phyloP scores from a whole-genome alignment of 2,797 vertebrate species.

The Eurystomus glaucurus region DNA sequence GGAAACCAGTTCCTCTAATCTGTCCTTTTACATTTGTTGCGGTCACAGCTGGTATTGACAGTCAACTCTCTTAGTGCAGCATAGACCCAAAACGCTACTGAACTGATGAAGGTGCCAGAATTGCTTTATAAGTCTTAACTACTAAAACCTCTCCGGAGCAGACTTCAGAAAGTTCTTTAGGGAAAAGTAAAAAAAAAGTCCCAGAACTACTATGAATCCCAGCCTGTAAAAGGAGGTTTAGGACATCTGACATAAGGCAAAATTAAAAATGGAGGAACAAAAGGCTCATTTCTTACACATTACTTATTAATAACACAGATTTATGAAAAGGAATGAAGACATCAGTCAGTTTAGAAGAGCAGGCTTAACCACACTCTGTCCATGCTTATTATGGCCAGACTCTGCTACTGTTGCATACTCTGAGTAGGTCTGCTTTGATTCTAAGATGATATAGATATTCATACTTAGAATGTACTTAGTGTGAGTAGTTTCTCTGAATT shows the following conservation, averaged over 20 bases:
- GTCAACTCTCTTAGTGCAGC: not conserved
- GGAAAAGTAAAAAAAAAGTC: fast-evolving
- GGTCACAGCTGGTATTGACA: not conserved
- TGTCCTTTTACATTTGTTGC: not conserved
- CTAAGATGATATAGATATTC: not conserved
- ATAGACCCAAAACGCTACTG: not conserved
- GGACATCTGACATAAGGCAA: not conserved
- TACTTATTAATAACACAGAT: not conserved
- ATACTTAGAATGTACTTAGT: not conserved
- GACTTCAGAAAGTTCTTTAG: not conserved
- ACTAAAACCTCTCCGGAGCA: not conserved
- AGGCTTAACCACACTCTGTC: not conserved
- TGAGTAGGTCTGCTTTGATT: not conserved
- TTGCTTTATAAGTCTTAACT: not conserved
- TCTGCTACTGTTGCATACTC: not conserved
- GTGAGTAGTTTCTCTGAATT: not conserved
- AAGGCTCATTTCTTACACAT: not conserved
- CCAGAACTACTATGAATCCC: not conserved
- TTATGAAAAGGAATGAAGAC: not conserved
- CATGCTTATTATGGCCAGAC: not conserved
- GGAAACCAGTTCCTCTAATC: not conserved
- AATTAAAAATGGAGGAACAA: not conserved
- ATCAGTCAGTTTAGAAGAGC: not conserved
- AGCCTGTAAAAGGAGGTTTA: not conserved
- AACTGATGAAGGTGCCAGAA: not conserved